phyloP scores from a whole-genome alignment of 2,888 invertebrate genomes.

The Conistra vaccinii region DNA sequence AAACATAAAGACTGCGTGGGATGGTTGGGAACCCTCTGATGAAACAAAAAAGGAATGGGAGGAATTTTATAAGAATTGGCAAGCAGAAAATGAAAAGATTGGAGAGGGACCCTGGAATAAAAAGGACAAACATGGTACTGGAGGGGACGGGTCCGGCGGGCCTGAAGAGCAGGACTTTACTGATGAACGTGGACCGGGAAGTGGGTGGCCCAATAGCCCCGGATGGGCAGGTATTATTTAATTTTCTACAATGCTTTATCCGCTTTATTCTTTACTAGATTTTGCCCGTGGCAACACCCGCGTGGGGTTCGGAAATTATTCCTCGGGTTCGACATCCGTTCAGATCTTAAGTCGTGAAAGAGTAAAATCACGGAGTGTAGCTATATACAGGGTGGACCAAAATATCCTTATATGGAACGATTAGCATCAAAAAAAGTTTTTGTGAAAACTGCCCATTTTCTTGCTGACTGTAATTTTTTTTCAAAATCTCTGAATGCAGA shows the following conservation, averaged over 20 bases:
- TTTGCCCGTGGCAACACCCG: neutral
- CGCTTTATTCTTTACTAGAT: neutral
- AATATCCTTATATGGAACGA: no score
- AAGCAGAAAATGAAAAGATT: neutral
- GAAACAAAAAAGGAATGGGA: neutral
- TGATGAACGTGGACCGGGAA: slow-evolving; percentile 10
- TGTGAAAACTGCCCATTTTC: no score
- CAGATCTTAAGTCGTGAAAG: no score
- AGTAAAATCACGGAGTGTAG: no score
- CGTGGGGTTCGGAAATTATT: no score
- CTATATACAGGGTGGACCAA: no score
- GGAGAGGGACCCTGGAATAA: neutral
- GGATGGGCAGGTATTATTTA: slow-evolving; percentile 28
- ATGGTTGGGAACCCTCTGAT: slow-evolving; percentile 6
- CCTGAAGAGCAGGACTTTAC: neutral
- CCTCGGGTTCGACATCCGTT: no score
- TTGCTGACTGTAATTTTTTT: no score
- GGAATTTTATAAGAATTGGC: neutral
- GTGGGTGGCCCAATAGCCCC: slow-evolving; percentile 16
- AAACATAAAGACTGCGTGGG: neutral
- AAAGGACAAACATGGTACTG: neutral
- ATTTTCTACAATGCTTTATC: no score
- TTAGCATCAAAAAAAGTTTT: no score
- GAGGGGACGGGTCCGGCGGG: neutral
- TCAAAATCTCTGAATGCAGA: no score